A percentile compares a stretch with the other conserved stretches of the same genome.
These are phyloP conservation scores for Brachionus sp. DNA, from an alignment of 1,140 invertebrate species.

Conservation along the genomic window DNA sequence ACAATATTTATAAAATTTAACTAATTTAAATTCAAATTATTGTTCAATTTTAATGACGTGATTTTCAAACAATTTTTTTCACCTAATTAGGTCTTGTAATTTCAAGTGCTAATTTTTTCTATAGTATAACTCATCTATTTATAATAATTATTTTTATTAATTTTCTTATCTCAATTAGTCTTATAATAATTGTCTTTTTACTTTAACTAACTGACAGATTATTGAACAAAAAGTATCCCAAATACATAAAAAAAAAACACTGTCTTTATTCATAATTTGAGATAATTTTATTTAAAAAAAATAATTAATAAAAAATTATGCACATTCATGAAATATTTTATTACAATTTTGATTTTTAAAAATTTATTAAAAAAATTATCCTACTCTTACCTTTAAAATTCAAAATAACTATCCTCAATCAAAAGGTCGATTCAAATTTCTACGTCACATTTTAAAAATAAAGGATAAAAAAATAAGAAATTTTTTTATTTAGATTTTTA, in stretches of 20 bases:
- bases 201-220: neutral
- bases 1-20: too few relatives aligned
- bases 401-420: neutral
- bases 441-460: neutral
- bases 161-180: neutral
- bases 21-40: too few relatives aligned
- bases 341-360: neutral
- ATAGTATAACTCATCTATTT: neutral
- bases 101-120: too few relatives aligned
- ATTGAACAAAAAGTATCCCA: neutral
- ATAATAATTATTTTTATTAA: neutral
- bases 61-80: too few relatives aligned
- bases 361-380: constrained; percentile 15
- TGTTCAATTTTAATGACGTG: too few relatives aligned
- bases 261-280: constrained; percentile 2
- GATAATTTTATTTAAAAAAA: neutral
- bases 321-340: neutral
- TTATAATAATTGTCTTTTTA: neutral
- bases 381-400: neutral
- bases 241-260: neutral
- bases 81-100: too few relatives aligned
- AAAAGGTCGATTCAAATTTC: neutral
- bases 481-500: neutral
- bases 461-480: neutral
- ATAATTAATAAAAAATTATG: constrained; percentile 30